Conservation (phyloP, 2,888 invertebrate genomes). For the Drosophila parthenogenetica region DNA sequence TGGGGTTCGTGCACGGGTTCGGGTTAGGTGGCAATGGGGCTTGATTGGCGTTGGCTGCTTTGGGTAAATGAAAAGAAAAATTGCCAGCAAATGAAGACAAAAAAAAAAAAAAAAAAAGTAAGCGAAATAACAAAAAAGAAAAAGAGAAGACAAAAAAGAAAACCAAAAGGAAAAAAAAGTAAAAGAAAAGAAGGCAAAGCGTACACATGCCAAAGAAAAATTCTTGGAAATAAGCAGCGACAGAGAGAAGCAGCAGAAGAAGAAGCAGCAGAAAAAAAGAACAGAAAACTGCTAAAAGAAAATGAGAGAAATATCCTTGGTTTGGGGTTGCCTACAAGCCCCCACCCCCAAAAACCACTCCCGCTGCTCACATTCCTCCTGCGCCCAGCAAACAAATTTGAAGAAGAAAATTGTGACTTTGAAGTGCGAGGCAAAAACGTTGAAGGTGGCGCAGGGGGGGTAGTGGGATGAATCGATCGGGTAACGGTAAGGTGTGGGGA, state of each 20-base stretch:
- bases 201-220: constrained; percentile 60
- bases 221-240: constrained; percentile 47
- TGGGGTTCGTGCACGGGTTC: constrained; percentile 3
- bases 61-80: constrained; percentile 70
- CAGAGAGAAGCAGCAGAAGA: constrained; percentile 18
- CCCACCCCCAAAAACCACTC: constrained; percentile 2
- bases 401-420: constrained; percentile 70
- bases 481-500: constrained; percentile 2
- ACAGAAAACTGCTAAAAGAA: constrained; percentile 23
- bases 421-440: constrained; percentile 63
- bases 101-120: constrained; percentile 9
- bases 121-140: constrained; percentile 1
- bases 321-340: constrained; percentile 17
- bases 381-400: constrained; percentile 32
- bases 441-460: constrained; percentile 27
- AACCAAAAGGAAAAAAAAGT: not conserved
- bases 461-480: not conserved
- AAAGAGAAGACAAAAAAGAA: constrained; percentile 8
- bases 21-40: constrained; percentile 43
- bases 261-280: constrained; percentile 25
- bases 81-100: constrained; percentile 70
- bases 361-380: constrained; percentile 19
- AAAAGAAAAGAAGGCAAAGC: constrained; percentile 18
- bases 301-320: constrained; percentile 43
- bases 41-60: constrained; percentile 62